Conservation (phyloP, 2,888 invertebrate species). For the Ceraclea dissimilis region DNA sequence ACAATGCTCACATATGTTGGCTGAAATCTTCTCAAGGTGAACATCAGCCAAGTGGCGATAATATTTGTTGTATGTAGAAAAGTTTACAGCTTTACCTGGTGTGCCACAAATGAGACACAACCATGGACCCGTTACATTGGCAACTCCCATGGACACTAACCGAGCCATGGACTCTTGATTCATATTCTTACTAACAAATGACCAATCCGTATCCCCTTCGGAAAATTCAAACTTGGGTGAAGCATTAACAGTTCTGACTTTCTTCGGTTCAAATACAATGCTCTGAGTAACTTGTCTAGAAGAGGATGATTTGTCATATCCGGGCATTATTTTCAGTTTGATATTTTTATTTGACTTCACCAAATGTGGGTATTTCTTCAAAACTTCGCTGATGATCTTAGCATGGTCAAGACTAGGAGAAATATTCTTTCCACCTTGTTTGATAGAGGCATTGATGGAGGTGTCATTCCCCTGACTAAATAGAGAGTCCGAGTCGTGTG, state of each 20-base stretch:
- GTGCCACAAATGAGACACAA: conserved; percentile 69
- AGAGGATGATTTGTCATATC: conserved; percentile 31
- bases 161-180: conserved; percentile 56
- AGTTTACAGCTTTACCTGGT: conserved; percentile 59
- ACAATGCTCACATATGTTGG: conserved; percentile 76
- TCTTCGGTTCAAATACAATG: conserved; percentile 3
- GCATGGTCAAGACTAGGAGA: conserved; percentile 59
- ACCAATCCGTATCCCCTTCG: conserved; percentile 15
- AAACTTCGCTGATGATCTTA: conserved; percentile 78
- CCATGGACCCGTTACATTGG: conserved; percentile 69
- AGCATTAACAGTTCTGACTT: conserved; percentile 5
- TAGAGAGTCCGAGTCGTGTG: conserved; percentile 10
- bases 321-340: conserved; percentile 74
- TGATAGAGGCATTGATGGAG: conserved; percentile 28
- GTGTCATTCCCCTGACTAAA: conserved; percentile 22
- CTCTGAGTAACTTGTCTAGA: conserved; percentile 3
- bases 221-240: neutral
- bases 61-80: conserved; percentile 71
- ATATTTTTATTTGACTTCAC: conserved; percentile 84
- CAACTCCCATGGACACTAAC: conserved; percentile 52
- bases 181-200: conserved; percentile 40
- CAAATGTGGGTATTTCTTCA: conserved; percentile 82
- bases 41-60: conserved; percentile 74
- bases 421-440: conserved; percentile 30
- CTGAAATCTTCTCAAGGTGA: conserved; percentile 70